Conservation (phyloP, 2,797 vertebrate species). For the Rhinoraja longicauda region DNA sequence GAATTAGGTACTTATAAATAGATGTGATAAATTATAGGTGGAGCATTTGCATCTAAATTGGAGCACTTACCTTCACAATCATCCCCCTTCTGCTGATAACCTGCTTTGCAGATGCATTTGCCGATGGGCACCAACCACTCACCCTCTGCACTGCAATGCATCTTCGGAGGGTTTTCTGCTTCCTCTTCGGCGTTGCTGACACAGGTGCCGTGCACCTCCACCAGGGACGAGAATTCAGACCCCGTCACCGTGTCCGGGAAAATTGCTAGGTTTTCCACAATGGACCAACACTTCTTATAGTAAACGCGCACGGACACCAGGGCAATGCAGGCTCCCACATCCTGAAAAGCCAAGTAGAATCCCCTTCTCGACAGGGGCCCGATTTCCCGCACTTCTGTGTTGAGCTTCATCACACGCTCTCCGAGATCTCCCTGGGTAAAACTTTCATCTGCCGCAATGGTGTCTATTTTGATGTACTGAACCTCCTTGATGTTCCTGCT, state of each 20-base stretch:
- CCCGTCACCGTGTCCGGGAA: conserved; percentile 98
- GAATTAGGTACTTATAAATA: background rate
- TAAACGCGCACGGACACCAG: conserved; percentile 98
- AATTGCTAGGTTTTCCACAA: conserved; percentile 97
- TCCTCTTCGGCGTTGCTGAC: conserved; percentile 93
- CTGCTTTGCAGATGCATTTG: conserved; percentile 97
- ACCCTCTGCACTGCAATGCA: conserved; percentile 97
- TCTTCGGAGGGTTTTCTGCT: conserved; percentile 92
- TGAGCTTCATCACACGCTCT: conserved; percentile 98
- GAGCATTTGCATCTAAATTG: background rate
- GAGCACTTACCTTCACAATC: conserved; percentile 90
- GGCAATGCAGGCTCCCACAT: conserved; percentile 94
- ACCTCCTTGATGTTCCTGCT: conserved; percentile 93
- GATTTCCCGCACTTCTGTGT: conserved; percentile 95
- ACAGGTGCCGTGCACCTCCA: conserved; percentile 91
- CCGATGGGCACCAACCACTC: conserved; percentile 98
- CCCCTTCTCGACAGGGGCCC: conserved; percentile 89
- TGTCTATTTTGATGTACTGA: conserved; percentile 97
- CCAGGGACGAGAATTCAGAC: conserved; percentile 96
- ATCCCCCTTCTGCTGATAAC: conserved; percentile 97
- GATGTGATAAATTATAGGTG: background rate
- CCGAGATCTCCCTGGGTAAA: conserved; percentile 98
- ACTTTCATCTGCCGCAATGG: conserved; percentile 98
- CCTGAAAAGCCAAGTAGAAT: conserved; percentile 98
- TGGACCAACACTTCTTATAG: conserved; percentile 99